These are phyloP conservation scores for Synergus laeviventris DNA, from an alignment of 2,888 invertebrate species.

Conservation along the genomic window DNA sequence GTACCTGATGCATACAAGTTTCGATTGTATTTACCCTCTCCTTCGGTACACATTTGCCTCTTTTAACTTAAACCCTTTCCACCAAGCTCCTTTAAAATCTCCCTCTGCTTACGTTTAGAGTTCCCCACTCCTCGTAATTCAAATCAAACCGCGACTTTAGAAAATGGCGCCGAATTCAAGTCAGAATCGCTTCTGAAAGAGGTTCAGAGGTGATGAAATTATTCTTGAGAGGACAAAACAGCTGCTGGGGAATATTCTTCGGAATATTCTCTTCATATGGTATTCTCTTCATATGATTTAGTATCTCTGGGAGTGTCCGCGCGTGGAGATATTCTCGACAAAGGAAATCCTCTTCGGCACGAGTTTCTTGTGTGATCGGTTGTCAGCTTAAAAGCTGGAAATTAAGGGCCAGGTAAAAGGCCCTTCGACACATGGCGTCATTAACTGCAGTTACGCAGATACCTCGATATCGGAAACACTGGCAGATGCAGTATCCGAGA, in stretches of 20 bases:
- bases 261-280: neutral
- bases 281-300: too few relatives aligned
- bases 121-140: slow-evolving; percentile 26
- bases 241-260: slow-evolving; percentile 1
- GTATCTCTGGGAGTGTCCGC: slow-evolving; percentile 13
- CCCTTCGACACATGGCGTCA: slow-evolving; percentile 61
- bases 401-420: slow-evolving; percentile 61
- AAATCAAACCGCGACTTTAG: slow-evolving; percentile 38
- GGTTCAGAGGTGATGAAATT: neutral
- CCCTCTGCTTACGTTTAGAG: slow-evolving; percentile 22
- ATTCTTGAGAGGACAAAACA: slow-evolving; percentile 5
- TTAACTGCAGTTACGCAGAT: slow-evolving; percentile 49
- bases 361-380: slow-evolving; percentile 24
- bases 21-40: slow-evolving; percentile 39
- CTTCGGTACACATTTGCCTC: neutral
- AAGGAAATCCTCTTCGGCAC: slow-evolving; percentile 36
- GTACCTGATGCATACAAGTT: slow-evolving; percentile 42
- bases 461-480: slow-evolving; percentile 12
- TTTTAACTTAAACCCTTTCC: slow-evolving; percentile 42
- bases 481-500: slow-evolving; percentile 34
- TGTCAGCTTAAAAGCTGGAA: slow-evolving; percentile 50
- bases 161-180: slow-evolving; percentile 37
- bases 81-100: slow-evolving; percentile 42
- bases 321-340: neutral
- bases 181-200: neutral